Evolutionary conservation across 2,797 vertebrate species (phyloP), one percentile per base, ranked within the genome.

Genomic region (Pygocentrus nattereri): DNA sequence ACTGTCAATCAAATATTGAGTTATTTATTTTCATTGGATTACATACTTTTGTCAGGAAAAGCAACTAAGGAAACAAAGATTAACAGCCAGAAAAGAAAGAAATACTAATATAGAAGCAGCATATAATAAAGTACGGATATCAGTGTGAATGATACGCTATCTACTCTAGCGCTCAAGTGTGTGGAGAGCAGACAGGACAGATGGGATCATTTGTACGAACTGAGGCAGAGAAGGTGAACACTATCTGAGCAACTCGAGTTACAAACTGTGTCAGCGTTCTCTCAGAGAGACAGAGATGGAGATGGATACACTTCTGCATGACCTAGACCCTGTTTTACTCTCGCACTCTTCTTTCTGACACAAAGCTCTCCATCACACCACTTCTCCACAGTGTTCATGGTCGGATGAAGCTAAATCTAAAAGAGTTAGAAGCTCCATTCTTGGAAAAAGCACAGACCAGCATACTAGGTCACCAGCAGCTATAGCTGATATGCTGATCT

Each of bases 241-340:
- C 25, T 50, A 76, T 68, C 72, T 70, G 67, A 62, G 64, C 44
- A 49, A 59, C n/a, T 82, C 56, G 16, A 16, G n/a, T 82, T 76
- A 64, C 80, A 71, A 71, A 68, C n/a, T 27, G n/a, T 58, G 65
- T 76, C 56, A 71, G 74, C 74, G 69, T 64, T 71, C 31, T 82
- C 25, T 19, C 23, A 23, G 65, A 44, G 21, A 50, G 23, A 70
- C 19, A 54, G 44, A 75, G 1, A 61, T 23, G 47, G 12, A 47
- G 12, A 31, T n/a, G 5, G 41, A 75, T 27, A 75, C 2, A 54
- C 30, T 25, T 38, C 71, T 15, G 38, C 7, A 25, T 71, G 54
- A 72, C 68, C 31, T 67, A 67, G 70, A 44, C 61, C 27, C 34
- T 34, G 38, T 62, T 76, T 71, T 47, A 30, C 58, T 23, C 61